Evolutionary conservation across 2,888 invertebrate genomes (phyloP).

Genomic region (Lasioglossum pauxillum): DNA sequence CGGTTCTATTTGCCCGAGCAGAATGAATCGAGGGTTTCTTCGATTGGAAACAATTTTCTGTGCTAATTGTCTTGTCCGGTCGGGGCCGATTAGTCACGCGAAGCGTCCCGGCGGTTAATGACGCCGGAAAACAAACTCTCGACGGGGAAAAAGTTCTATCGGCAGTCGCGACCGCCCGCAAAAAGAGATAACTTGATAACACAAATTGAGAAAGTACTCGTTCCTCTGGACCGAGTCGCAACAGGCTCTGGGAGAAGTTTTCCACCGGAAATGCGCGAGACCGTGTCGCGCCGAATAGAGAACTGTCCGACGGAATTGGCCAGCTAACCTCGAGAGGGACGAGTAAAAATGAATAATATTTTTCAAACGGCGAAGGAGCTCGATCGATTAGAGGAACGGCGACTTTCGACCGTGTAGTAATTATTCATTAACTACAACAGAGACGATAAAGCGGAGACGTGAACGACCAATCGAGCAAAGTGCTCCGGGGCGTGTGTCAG

Average conservation of each 20-base stretch:
- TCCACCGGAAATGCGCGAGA: background rate
- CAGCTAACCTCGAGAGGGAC: background rate
- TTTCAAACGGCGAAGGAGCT: background rate
- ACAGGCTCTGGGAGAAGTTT: background rate
- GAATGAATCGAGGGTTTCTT: background rate
- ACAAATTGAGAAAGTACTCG: background rate
- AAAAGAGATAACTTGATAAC: constrained; percentile 3
- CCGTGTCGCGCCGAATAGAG: background rate
- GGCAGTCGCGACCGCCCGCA: background rate
- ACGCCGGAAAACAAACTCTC: constrained; percentile 1
- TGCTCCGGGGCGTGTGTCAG: background rate
- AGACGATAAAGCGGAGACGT: background rate
- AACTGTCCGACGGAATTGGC: background rate
- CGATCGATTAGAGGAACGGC: background rate
- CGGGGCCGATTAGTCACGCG: background rate
- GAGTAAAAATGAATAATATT: background rate
- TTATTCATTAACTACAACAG: background rate
- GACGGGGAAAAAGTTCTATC: background rate
- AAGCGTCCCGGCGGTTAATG: background rate
- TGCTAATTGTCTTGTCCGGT: background rate
- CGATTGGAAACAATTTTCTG: background rate
- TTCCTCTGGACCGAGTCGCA: background rate
- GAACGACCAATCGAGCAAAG: constrained; percentile 2
- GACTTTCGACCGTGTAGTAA: background rate
- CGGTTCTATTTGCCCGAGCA: background rate